These are phyloP conservation scores for Agrilus planipennis DNA, from an alignment of 1,140 invertebrate species.

Conservation along the genomic window DNA sequence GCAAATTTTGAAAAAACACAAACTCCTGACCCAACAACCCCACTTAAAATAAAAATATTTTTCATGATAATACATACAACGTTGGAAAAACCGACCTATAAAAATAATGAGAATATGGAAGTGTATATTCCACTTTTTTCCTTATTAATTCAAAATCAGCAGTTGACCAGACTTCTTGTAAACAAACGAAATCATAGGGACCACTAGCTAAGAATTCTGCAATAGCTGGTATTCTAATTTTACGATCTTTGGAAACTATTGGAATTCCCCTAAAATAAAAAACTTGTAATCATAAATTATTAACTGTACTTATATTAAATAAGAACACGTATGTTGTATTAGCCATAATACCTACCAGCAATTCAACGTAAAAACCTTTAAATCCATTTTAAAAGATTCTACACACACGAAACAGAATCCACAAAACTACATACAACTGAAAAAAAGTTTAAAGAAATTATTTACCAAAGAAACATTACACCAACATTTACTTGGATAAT, in stretches of 20 bases:
- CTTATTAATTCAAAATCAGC: slow-evolving; percentile 63
- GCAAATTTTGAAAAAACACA: slow-evolving; percentile 80
- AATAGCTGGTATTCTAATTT: slow-evolving; percentile 67
- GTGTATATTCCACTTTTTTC: slow-evolving; percentile 41
- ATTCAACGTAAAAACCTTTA: slow-evolving; percentile 42
- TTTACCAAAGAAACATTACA: too few species aligned
- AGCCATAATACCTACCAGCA: slow-evolving; percentile 41
- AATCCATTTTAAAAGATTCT: slow-evolving; percentile 17
- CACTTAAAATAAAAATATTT: slow-evolving; percentile 58
- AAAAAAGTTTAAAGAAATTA: too few species aligned
- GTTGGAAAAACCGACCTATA: slow-evolving; percentile 75
- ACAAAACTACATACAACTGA: too few species aligned
- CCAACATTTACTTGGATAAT: too few species aligned
- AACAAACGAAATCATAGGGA: slow-evolving; percentile 75
- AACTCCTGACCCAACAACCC: slow-evolving; percentile 81
- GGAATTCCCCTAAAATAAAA: slow-evolving; percentile 64
- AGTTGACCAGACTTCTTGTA: slow-evolving; percentile 87
- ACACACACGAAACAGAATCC: too few species aligned
- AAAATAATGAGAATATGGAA: slow-evolving; percentile 87
- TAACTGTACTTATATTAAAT: slow-evolving; percentile 6
- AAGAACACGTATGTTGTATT: slow-evolving; percentile 1
- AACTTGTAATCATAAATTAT: slow-evolving; percentile 7
- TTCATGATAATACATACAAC: neutral
- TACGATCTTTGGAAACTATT: slow-evolving; percentile 62
- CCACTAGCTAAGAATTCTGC: slow-evolving; percentile 54